These are phyloP conservation scores for Branchinecta lindahli DNA, from an alignment of 1,140 invertebrate species.

Conservation along the genomic window DNA sequence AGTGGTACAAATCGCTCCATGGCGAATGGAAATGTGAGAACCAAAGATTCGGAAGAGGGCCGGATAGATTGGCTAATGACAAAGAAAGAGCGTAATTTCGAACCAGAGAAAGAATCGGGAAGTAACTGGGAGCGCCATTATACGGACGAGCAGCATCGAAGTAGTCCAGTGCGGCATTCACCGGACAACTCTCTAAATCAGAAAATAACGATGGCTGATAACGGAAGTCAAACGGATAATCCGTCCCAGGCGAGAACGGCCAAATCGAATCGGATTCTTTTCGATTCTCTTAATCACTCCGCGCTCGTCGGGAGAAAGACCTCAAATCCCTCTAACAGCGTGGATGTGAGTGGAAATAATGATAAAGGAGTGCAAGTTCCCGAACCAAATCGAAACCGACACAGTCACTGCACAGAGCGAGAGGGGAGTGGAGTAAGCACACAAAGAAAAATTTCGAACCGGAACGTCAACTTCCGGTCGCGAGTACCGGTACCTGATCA, in stretches of 20 bases:
- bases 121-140: background rate
- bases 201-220: too few relatives aligned
- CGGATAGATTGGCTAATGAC: background rate
- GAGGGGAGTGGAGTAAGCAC: background rate
- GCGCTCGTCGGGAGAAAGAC: background rate
- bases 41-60: background rate
- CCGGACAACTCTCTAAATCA: background rate
- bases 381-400: background rate
- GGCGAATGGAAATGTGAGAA: background rate
- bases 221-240: too few relatives aligned
- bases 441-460: too few relatives aligned
- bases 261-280: background rate
- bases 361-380: constrained; percentile 1
- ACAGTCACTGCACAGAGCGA: background rate
- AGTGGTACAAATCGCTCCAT: background rate
- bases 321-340: background rate
- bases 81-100: background rate
- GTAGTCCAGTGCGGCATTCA: background rate
- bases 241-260: background rate
- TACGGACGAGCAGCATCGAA: background rate
- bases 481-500: background rate
- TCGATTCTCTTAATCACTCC: background rate
- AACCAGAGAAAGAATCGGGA: background rate
- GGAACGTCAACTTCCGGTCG: too few relatives aligned
- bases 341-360: background rate